These are phyloP conservation scores for Dendropsophus ebraccatus DNA, from an alignment of 2,113 vertebrate genomes.

Conservation along the genomic window DNA sequence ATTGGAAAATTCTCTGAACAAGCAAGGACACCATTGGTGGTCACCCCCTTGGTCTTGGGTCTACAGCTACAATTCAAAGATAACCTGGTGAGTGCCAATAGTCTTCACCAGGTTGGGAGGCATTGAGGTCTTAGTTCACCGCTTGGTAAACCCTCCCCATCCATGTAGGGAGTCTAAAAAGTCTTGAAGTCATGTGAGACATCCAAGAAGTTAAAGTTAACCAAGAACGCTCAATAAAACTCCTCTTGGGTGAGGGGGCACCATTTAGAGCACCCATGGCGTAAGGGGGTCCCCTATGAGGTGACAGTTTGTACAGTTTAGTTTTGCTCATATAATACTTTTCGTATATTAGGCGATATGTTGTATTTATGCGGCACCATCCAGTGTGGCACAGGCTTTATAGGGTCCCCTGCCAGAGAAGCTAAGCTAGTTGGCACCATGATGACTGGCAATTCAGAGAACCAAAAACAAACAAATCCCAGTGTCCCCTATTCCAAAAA, in stretches of 20 bases:
- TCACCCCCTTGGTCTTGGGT: not conserved
- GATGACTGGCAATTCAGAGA: not conserved
- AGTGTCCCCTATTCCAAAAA: conserved; percentile 12
- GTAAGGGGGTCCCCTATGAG: no score
- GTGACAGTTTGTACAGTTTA: no score
- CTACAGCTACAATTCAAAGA: not conserved
- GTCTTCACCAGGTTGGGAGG: no score
- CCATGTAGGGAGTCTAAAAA: not conserved
- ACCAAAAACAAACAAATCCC: not conserved
- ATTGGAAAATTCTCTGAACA: not conserved
- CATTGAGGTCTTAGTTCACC: not conserved
- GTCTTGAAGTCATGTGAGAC: not conserved
- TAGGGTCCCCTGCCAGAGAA: not conserved
- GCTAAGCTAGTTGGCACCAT: not conserved
- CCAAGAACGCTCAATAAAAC: no score
- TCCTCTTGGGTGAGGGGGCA: no score
- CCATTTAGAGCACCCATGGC: no score
- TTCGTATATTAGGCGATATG: not conserved
- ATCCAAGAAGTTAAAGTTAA: no score
- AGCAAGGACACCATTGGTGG: not conserved
- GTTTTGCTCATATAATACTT: not conserved
- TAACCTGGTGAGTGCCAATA: not conserved
- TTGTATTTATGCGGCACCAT: not conserved
- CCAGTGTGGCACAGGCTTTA: not conserved
- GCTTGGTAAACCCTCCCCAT: no score